Percentiles rank a stretch among this genome's conserved stretches.
Conservation (phyloP, 2,797 vertebrate genomes). For the Monodelphis domestica region DNA sequence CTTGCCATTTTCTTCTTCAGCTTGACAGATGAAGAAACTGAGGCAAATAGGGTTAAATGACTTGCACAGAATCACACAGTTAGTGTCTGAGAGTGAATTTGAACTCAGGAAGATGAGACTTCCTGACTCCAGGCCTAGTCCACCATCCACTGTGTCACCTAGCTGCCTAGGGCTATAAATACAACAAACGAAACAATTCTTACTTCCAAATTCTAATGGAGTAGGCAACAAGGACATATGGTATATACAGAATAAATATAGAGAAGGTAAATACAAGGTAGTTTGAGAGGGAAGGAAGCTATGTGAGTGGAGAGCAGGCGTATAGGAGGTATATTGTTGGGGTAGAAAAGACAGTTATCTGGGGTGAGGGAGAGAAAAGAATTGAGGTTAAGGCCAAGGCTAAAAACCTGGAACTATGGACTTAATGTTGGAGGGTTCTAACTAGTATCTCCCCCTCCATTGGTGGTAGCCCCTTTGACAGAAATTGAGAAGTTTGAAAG, state of each 20-base stretch:
- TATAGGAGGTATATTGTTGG: background rate
- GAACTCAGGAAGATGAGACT: background rate
- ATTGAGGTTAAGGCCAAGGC: background rate
- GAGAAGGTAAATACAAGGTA: background rate
- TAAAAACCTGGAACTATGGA: too few relatives aligned
- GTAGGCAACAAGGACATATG: background rate
- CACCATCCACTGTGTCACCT: background rate
- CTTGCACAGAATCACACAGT: background rate
- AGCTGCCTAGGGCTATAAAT: background rate
- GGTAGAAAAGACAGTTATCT: background rate
- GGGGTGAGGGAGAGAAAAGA: background rate
- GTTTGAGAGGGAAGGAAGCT: background rate
- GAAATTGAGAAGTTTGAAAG: background rate
- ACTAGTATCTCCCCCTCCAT: too few relatives aligned
- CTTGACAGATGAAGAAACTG: background rate
- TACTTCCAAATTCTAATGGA: background rate
- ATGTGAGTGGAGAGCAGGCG: background rate
- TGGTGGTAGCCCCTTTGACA: background rate
- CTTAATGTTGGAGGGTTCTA: too few relatives aligned
- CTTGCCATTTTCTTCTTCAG: background rate
- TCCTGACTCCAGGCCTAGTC: background rate
- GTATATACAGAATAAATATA: background rate
- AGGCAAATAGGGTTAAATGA: background rate
- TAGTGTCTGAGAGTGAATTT: background rate
- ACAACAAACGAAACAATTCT: background rate